Percentiles rank a stretch among this genome's conserved stretches.
Evolutionary conservation across 2,113 vertebrate species (phyloP).

Genomic region (Scatophagus argus): DNA sequence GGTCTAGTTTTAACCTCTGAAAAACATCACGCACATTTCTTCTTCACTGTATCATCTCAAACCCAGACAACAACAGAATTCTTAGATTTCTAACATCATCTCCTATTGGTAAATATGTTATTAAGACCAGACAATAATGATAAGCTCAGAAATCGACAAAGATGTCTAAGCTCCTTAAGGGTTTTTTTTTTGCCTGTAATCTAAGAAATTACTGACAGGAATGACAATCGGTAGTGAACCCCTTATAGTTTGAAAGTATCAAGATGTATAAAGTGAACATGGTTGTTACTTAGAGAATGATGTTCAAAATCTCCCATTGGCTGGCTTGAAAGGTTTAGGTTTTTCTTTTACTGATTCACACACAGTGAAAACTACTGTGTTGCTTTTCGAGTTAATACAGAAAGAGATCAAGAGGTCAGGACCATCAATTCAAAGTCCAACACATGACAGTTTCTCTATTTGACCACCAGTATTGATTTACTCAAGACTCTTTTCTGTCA

Average conservation of each 20-base stretch:
- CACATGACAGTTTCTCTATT: too few relatives aligned
- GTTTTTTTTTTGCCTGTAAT: conserved; percentile 61
- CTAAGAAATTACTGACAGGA: conserved; percentile 61
- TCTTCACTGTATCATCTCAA: conserved; percentile 12
- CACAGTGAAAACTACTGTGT: conserved; percentile 12
- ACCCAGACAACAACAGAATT: conserved; percentile 36
- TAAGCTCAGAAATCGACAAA: conserved; percentile 35
- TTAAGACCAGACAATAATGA: conserved; percentile 58
- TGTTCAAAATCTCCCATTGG: conserved; percentile 19
- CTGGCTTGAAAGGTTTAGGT: background rate
- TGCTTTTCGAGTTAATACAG: too few relatives aligned
- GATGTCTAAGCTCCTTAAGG: conserved; percentile 24
- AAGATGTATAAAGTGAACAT: conserved; percentile 11
- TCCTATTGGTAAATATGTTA: conserved; percentile 42
- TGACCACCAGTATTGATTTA: background rate
- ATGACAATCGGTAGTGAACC: conserved; percentile 60
- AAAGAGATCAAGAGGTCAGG: too few relatives aligned
- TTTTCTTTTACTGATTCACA: background rate
- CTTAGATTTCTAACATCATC: conserved; percentile 40
- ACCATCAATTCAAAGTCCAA: too few relatives aligned
- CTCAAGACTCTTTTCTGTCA: background rate
- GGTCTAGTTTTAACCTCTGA: background rate
- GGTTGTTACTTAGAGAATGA: background rate
- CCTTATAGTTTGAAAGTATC: conserved; percentile 28
- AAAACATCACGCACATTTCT: conserved; percentile 7